Base-by-base conservation (phyloP, 2,888 invertebrate species). In the Heliconius erato region DNA sequence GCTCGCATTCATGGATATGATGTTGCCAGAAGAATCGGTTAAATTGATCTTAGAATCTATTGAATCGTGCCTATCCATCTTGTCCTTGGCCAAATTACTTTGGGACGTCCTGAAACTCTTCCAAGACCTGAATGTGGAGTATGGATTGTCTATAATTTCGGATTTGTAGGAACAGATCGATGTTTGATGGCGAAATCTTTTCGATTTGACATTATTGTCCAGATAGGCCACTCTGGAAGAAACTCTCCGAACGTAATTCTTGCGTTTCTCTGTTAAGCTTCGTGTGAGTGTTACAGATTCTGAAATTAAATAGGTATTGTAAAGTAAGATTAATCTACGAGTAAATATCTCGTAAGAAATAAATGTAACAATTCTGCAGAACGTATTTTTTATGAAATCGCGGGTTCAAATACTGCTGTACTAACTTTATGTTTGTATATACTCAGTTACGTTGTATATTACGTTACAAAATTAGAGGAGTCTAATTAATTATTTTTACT, bases 181-280 rank as follows among this genome's bases (percentile, higher is more conserved):
- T 0, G 95, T 96, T 80, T 95, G 95, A 79, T 95, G 94, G 0
- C 95, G 85, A 85, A 89, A 92, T 0, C 95, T 87, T 3, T 87
- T 86, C 1, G 86, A 86, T 76, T 90, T 92, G 3, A 91, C 88
- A 84, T 91, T 91, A 67, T 91, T 92, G 0, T 95, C 95, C 74
- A 95, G 84, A 72, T 95, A 95, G 0, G 96, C 96, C 5, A 96
- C 96, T 69, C 96, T 93, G 1, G 96, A 96, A 1, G 97, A 97
- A 3, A 97, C 97, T 12, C 97, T 93, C 0, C 97, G 94, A 0
- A 97, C 97, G 95, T 97, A 97, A 87, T 96, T 96, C 89, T 97
- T 97, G 0, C 97, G 93, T 80, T 97, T 97, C 87, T 97, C 97
- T 0, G 97, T 97, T 44, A 97, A 90, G 86, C 95, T 96, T 67